phyloP scores from a whole-genome alignment of 2,888 invertebrate genomes.

The Spialia ferax region DNA sequence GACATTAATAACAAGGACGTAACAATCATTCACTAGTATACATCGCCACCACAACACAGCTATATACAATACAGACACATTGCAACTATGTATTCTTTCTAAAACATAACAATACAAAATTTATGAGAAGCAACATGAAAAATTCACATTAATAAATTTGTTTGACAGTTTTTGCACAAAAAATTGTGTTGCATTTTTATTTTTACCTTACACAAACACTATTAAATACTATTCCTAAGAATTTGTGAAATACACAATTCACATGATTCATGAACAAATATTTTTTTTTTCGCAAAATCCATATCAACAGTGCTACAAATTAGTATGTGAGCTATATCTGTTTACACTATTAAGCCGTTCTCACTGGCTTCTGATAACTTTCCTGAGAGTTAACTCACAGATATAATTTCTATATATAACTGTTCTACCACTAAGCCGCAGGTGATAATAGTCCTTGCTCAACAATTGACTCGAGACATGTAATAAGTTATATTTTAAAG shows the following conservation, averaged over 20 bases:
- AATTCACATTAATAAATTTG: not conserved
- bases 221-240: no score
- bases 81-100: not conserved
- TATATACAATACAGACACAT: slow-evolving; percentile 1
- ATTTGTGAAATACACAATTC: not conserved
- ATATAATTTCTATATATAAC: no score
- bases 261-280: not conserved
- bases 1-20: not conserved
- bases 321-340: not conserved
- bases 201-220: no score
- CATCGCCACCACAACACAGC: slow-evolving; percentile 1
- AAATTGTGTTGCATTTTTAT: not conserved
- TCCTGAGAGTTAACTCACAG: no score
- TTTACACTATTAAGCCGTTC: not conserved
- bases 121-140: not conserved
- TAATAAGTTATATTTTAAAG: not conserved
- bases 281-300: no score
- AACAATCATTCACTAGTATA: not conserved
- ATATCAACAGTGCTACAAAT: no score
- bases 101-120: slow-evolving; percentile 2
- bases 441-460: not conserved
- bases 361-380: no score
- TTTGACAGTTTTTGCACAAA: not conserved
- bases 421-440: no score
- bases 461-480: not conserved